A percentile compares a stretch with the other conserved stretches of the same genome.
These are phyloP conservation scores for Hypothenemus hampei DNA, from an alignment of 1,140 invertebrate species.

Conservation along the genomic window DNA sequence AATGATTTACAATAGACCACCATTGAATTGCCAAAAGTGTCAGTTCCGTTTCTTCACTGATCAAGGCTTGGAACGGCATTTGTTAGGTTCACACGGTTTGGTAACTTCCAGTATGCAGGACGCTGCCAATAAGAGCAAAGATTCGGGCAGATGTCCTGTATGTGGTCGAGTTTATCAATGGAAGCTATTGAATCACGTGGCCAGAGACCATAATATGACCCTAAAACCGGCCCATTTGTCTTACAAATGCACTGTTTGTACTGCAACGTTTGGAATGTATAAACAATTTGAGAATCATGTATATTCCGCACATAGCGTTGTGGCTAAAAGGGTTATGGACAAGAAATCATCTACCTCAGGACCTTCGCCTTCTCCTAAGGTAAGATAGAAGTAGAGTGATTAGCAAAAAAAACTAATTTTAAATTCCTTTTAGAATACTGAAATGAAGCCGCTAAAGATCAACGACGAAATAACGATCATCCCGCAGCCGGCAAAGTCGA, in stretches of 20 bases:
- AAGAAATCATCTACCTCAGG: conserved; percentile 53
- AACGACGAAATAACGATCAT: conserved; percentile 92
- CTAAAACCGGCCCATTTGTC: conserved; percentile 87
- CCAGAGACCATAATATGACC: conserved; percentile 83
- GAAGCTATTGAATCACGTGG: conserved; percentile 87
- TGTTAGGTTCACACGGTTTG: conserved; percentile 86
- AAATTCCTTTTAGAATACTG: conserved; percentile 40
- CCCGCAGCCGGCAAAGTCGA: conserved; percentile 68
- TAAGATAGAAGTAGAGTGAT: conserved; percentile 2
- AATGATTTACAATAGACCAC: conserved; percentile 92
- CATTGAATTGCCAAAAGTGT: conserved; percentile 93
- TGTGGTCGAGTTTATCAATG: conserved; percentile 91
- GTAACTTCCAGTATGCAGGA: conserved; percentile 95
- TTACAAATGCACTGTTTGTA: conserved; percentile 92
- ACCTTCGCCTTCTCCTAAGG: conserved; percentile 43
- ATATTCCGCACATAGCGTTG: conserved; percentile 84
- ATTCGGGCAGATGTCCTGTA: conserved; percentile 87
- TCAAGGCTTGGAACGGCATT: conserved; percentile 85
- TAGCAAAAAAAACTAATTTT: too few species aligned
- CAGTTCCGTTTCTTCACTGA: conserved; percentile 74
- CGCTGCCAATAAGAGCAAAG: conserved; percentile 90
- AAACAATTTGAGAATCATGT: conserved; percentile 93
- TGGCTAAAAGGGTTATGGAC: conserved; percentile 73
- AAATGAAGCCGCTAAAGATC: conserved; percentile 80
- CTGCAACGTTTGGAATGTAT: conserved; percentile 91